These are phyloP conservation scores for Arctocebus calabarensis DNA, from an alignment of 2,797 vertebrate species.

Conservation along the genomic window DNA sequence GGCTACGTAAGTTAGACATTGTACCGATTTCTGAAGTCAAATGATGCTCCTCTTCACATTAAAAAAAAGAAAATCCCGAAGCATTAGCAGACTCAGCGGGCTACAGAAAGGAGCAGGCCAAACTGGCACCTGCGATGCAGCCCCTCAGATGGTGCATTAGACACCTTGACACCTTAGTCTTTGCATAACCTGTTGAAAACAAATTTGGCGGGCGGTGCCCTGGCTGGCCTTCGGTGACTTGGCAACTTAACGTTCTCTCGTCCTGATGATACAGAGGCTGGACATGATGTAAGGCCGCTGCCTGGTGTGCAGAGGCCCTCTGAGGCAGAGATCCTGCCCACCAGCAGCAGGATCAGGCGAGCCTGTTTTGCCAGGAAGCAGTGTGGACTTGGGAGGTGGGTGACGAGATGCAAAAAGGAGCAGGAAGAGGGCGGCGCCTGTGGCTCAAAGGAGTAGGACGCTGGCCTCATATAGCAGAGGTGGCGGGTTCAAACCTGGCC, in stretches of 20 bases:
- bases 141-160: too few species aligned
- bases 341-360: fast-evolving
- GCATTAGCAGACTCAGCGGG: background rate
- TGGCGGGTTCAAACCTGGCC: too few species aligned
- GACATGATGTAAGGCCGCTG: fast-evolving
- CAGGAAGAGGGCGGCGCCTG: fast-evolving
- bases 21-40: background rate
- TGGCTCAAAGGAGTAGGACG: too few species aligned
- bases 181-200: background rate
- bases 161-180: background rate
- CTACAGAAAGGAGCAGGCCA: background rate
- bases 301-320: fast-evolving
- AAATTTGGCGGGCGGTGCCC: background rate
- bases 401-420: background rate
- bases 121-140: background rate
- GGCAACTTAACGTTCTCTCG: fast-evolving
- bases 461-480: too few species aligned
- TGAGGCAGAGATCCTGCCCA: background rate
- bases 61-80: background rate
- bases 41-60: background rate
- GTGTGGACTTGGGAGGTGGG: fast-evolving
- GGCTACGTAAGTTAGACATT: conserved; percentile 9
- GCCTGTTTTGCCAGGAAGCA: background rate
- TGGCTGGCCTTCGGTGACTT: background rate
- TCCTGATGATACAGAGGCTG: background rate